Percentiles rank a stretch among this genome's conserved stretches.
Conservation (phyloP, 2,888 invertebrate species). For the Agrotis exclamationis region DNA sequence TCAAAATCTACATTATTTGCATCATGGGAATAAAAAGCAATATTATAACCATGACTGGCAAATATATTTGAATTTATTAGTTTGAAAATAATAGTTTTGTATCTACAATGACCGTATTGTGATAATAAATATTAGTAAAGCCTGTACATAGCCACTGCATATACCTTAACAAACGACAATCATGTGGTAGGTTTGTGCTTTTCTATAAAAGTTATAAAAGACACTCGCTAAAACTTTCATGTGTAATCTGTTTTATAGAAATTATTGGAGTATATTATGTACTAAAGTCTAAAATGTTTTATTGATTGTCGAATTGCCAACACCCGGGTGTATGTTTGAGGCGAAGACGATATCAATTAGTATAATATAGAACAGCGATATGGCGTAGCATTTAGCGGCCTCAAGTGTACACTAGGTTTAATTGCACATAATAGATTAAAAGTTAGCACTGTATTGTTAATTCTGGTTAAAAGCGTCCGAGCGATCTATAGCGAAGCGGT, state of each 20-base stretch:
- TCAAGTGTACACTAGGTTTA: constrained; percentile 72
- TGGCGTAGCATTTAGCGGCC: constrained; percentile 56
- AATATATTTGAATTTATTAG: constrained; percentile 50
- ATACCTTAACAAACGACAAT: constrained; percentile 66
- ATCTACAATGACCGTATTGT: constrained; percentile 73
- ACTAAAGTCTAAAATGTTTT: constrained; percentile 72
- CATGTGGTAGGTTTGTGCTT: constrained; percentile 75
- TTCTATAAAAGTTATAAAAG: constrained; percentile 65
- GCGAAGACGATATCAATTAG: constrained; percentile 56
- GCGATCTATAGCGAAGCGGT: constrained; percentile 67
- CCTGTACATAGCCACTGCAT: constrained; percentile 80
- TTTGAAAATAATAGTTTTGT: constrained; percentile 45
- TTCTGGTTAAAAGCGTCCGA: constrained; percentile 76
- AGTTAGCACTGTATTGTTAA: constrained; percentile 78
- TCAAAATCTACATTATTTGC: constrained; percentile 36
- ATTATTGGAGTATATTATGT: constrained; percentile 70
- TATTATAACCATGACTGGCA: constrained; percentile 32
- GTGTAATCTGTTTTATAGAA: constrained; percentile 70
- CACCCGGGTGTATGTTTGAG: constrained; percentile 74
- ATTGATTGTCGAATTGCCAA: constrained; percentile 88
- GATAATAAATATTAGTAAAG: constrained; percentile 76
- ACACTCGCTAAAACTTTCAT: constrained; percentile 65
- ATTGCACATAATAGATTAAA: constrained; percentile 75
- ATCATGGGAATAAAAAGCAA: constrained; percentile 37
- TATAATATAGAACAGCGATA: constrained; percentile 51